Evolutionary conservation across 2,797 vertebrate genomes (phyloP), one percentile per base, ranked within the genome.

Genomic region (Xenopus petersii): DNA sequence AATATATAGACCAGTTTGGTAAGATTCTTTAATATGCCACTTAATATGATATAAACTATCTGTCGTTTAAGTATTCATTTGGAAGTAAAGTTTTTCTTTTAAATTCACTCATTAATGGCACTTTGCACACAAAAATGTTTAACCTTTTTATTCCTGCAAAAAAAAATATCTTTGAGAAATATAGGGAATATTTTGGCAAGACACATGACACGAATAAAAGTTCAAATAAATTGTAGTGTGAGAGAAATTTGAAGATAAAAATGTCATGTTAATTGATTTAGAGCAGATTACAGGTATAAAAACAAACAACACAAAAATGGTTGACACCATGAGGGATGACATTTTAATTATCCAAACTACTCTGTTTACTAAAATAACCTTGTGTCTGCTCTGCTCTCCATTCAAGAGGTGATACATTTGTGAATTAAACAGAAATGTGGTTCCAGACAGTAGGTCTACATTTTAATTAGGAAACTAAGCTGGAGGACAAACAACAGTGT

Each of bases 401-500:
- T 54, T 79, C 66, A 64, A 79, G 49, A 64, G 66, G 67, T 70
- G 66, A 70, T 66, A 64, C 61, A 74, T 74, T 54, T 74, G 30
- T 78, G 66, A 73, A 73, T 73, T 73, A 78, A 73, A 78, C 75
- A 66, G 71, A 71, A 77, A 67, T 56, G 49, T 17, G 33, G 64
- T 51, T 26, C 71, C 48, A 65, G 67, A 70, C 62, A 79, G 61
- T 73, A 66, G 71, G 60, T 46, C 24, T 70, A 61, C 36, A 73
- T 65, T 74, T 65, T 79, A 79, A 79, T 79, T 66, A 79, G 47
- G 21, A 54, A 79, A 74, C 33, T 47, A 55, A 74, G 76, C 76
- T 70, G 54, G 66, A 79, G 71, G 76, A 61, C 54, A 74, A 62
- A 60, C 21, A 46, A 64, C 66, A 17, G 51, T n/a, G 61, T 47